phyloP scores from a whole-genome alignment of 92 coral and sea anemone species.

The Porites cylindrica region DNA sequence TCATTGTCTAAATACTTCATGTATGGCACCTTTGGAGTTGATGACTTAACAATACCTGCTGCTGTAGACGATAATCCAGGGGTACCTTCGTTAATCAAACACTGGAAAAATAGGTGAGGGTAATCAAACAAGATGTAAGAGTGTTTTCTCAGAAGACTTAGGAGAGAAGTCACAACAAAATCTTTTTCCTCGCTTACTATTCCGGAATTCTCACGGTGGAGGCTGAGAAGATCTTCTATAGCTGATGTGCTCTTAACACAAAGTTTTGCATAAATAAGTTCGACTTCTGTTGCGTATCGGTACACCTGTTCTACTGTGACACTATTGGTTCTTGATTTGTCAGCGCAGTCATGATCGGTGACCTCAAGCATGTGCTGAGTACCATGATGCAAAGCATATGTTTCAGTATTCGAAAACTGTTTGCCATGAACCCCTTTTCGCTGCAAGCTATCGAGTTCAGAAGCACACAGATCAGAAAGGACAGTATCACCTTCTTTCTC shows the following conservation, averaged over 20 bases:
- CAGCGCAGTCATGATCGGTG: no score
- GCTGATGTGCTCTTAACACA: slow-evolving; percentile 5
- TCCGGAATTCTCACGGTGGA: background rate
- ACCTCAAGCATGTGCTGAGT: slow-evolving; percentile 37
- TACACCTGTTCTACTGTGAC: background rate
- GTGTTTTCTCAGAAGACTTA: background rate
- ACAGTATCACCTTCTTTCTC: slow-evolving; percentile 55
- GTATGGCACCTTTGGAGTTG: background rate
- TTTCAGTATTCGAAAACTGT: slow-evolving; percentile 13
- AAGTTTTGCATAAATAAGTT: slow-evolving; percentile 18
- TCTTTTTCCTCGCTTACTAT: background rate
- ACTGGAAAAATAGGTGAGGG: background rate
- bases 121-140: background rate
- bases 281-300: no score
- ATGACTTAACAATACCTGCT: background rate
- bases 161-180: background rate
- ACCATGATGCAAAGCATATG: slow-evolving; percentile 25
- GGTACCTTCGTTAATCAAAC: slow-evolving; percentile 7
- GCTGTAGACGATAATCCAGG: background rate
- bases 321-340: background rate
- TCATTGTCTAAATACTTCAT: background rate
- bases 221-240: background rate
- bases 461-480: slow-evolving; percentile 44
- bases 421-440: background rate
- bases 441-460: slow-evolving; percentile 29